phyloP scores from a whole-genome alignment of 2,113 vertebrate species.

The Sakesphorus luctuosus region DNA sequence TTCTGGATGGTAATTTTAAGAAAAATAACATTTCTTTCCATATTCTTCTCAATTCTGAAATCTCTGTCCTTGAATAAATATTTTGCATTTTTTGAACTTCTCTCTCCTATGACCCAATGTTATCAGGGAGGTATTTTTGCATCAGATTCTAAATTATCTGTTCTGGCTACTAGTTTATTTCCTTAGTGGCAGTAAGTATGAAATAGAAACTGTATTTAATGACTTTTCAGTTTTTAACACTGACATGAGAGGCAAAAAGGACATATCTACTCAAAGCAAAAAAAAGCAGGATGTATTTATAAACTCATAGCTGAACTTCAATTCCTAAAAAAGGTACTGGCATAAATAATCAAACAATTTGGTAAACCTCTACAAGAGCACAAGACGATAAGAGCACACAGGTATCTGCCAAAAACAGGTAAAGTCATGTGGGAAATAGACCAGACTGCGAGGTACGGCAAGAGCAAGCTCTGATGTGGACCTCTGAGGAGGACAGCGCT shows the following conservation, averaged over 20 bases:
- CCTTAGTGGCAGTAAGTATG: not conserved
- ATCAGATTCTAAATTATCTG: not conserved
- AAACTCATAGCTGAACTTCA: not conserved
- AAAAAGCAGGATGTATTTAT: not conserved
- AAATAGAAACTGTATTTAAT: not conserved
- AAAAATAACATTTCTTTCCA: not conserved
- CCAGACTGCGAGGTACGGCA: too few species aligned
- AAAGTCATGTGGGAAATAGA: not conserved
- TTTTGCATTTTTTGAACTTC: not conserved
- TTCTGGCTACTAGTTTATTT: not conserved
- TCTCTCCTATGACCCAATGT: not conserved
- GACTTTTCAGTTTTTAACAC: not conserved
- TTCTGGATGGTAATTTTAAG: not conserved
- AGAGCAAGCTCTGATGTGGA: too few species aligned
- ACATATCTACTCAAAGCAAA: not conserved
- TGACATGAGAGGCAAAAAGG: not conserved
- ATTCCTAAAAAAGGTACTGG: not conserved
- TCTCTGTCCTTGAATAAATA: not conserved
- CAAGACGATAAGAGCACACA: not conserved
- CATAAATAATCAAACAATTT: not conserved
- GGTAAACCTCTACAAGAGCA: not conserved
- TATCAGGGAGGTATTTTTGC: not conserved
- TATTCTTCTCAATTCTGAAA: not conserved
- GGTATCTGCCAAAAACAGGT: not conserved
- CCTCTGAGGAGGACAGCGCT: too few species aligned